Evolutionary conservation across 2,113 vertebrate species (phyloP).

Genomic region (Polyodon spathula): DNA sequence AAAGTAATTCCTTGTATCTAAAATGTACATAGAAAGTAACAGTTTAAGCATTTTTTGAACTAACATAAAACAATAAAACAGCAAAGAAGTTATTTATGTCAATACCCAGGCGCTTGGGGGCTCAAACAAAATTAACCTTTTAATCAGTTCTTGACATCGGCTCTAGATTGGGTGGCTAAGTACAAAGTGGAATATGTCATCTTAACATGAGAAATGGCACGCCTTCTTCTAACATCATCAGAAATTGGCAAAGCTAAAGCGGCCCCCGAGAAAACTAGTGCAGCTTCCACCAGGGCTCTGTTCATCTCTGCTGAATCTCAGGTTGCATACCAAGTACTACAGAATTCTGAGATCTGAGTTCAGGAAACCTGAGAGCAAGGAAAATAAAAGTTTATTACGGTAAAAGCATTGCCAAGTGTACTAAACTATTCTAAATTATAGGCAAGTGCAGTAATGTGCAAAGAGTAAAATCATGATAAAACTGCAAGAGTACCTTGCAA

Average conservation of each 20-base stretch:
- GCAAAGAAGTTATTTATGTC: slow-evolving; percentile 19
- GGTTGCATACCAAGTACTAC: neutral
- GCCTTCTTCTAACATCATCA: slow-evolving; percentile 2
- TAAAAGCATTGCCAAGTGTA: no score
- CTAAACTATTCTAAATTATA: no score
- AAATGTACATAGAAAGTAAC: no score
- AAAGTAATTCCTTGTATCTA: neutral
- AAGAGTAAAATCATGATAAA: no score
- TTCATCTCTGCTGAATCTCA: neutral
- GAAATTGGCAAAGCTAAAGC: neutral
- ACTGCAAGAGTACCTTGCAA: no score
- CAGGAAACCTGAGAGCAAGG: no score
- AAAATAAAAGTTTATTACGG: no score
- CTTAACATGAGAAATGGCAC: neutral
- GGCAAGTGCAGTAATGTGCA: no score
- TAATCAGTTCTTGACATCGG: slow-evolving; percentile 14
- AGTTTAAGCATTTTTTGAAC: slow-evolving; percentile 1
- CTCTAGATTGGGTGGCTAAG: slow-evolving; percentile 1
- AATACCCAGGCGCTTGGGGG: neutral
- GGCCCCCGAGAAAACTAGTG: neutral
- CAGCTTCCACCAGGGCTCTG: neutral
- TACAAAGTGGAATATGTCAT: neutral
- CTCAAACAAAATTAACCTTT: slow-evolving; percentile 10
- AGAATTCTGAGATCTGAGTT: no score
- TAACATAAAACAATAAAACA: slow-evolving; percentile 3